Evolutionary conservation across 2,797 vertebrate species (phyloP), one percentile per base, ranked within the genome.

Genomic region (Fistularia commersonii): DNA sequence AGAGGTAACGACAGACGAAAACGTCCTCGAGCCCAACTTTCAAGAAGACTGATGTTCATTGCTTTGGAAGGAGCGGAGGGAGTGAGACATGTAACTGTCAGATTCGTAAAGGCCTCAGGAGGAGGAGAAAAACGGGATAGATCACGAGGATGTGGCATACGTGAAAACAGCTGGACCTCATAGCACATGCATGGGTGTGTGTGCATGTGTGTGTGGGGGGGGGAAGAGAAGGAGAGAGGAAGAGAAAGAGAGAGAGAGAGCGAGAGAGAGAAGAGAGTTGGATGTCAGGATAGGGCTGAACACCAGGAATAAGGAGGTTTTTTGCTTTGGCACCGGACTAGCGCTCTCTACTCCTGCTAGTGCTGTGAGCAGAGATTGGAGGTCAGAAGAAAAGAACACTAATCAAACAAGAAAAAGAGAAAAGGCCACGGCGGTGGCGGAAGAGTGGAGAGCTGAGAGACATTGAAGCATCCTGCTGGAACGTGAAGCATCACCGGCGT

Each of bases 131-230:
- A 57, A 32, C 11, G 11, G 34, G 35, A 43, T 47, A 41, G 53
- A 57, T 56, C 40, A 47, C 41, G 15, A 66, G 41, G 48, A 53
- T 11, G 8, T 56, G 40, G 32, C 45, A 51, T 58, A 74, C 73
- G 82, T 85, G 72, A 87, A 82, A 80, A 56, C 67, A 23, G 23
- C 23, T 23, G 23, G 23, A 23, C 23, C 23, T 23, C 23, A 23
- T 23, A 23, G 23, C 23, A 23, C 23, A 23, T 23, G 66, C 74
- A 88, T 64, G 63, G 80, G 65, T 7, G 9, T 36, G 47, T 43
- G 46, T 49, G 13, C 36, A 6, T 39, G 41, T 32, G 51, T 13
- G 59, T 13, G 51, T 54, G 55, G 33, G 53, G 7, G 7, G 7
- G 9, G 35, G 9, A 2, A 43, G 49, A 43, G 45, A 54, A 31